phyloP scores from a whole-genome alignment of 2,797 vertebrate species.

The Falco berigora region DNA sequence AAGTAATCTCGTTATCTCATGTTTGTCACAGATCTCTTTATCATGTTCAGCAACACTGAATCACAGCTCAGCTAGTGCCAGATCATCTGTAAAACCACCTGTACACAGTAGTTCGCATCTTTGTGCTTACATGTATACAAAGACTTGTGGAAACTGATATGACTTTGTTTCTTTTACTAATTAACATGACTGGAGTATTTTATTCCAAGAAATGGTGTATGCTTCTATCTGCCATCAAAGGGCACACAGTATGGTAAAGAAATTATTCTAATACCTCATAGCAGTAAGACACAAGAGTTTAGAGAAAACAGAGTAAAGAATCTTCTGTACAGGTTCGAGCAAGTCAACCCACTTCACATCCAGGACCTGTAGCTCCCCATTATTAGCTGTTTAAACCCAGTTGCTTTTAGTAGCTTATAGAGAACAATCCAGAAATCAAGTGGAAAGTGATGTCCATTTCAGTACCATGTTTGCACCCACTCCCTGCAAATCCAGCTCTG shows the following conservation, averaged over 20 bases:
- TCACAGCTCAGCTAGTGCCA: background rate
- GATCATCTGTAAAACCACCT: background rate
- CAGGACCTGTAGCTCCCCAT: background rate
- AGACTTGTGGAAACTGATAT: background rate
- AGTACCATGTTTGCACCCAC: background rate
- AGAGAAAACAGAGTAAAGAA: background rate
- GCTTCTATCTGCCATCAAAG: background rate
- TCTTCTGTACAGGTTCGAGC: background rate
- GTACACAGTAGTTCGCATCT: background rate
- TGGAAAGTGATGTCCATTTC: background rate
- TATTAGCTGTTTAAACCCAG: background rate
- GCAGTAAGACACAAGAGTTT: background rate
- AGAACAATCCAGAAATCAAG: background rate
- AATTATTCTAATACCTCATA: background rate
- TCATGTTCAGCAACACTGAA: background rate
- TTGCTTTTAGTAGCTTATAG: background rate
- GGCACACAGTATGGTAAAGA: background rate
- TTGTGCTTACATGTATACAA: background rate
- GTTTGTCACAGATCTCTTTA: background rate
- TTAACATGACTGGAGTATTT: background rate
- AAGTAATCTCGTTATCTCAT: background rate
- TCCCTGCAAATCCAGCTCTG: background rate
- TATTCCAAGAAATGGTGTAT: background rate
- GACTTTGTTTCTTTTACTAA: background rate
- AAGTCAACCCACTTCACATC: background rate